Conservation (phyloP, 1,140 invertebrate species). For the Drosophila pseudoananassae region DNA sequence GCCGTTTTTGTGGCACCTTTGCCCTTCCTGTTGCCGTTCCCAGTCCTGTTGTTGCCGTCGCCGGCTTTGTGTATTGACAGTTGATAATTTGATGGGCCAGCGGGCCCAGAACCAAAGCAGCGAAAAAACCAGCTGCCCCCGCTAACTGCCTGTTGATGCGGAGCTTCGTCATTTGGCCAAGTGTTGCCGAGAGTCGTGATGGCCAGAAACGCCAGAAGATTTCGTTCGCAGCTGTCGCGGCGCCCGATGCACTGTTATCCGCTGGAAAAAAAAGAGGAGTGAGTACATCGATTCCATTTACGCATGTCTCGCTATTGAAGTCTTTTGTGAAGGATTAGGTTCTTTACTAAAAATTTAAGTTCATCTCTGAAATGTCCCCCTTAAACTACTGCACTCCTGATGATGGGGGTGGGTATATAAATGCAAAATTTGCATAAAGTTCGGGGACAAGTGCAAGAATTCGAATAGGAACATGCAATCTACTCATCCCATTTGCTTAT, state of each 20-base stretch:
- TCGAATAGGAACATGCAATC: conserved; percentile 52
- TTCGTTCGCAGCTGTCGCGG: conserved; percentile 56
- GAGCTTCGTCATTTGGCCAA: conserved; percentile 37
- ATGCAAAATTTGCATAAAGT: conserved; percentile 77
- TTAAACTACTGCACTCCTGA: conserved; percentile 12
- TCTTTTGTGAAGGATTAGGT: background rate
- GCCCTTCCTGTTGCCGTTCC: conserved; percentile 8
- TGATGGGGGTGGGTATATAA: conserved; percentile 44
- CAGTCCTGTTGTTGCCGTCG: conserved; percentile 18
- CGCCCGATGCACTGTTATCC: conserved; percentile 61
- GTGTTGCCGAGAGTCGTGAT: conserved; percentile 37
- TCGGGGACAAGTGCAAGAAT: conserved; percentile 35
- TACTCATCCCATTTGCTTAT: conserved; percentile 34
- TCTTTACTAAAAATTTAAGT: no score
- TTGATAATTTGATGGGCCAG: conserved; percentile 77
- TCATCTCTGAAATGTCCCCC: no score
- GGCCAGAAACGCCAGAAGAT: conserved; percentile 68
- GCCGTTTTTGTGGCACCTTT: conserved; percentile 29
- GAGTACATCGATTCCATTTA: conserved; percentile 8
- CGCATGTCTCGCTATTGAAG: background rate
- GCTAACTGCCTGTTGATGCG: conserved; percentile 66
- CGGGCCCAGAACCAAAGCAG: conserved; percentile 18
- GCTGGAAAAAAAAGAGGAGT: conserved; percentile 33
- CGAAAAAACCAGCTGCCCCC: conserved; percentile 48
- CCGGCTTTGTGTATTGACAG: conserved; percentile 65